Evolutionary conservation across 2,797 vertebrate species (phyloP).

Genomic region (Myoxocephalus aenaeus): DNA sequence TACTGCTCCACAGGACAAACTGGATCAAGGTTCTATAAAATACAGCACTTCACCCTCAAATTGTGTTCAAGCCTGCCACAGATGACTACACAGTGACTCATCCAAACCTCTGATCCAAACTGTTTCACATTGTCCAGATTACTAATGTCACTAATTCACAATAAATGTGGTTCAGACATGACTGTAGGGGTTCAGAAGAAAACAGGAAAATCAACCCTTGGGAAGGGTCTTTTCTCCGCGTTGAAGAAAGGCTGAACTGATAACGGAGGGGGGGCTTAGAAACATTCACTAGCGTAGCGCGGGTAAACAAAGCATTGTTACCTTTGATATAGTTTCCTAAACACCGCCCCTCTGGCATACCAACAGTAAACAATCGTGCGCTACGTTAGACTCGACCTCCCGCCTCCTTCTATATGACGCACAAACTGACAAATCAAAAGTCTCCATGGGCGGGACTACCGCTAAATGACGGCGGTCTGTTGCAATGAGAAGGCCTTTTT

Average conservation of each 20-base stretch:
- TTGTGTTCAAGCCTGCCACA: background rate
- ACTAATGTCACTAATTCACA: background rate
- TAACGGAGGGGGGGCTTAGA: too few relatives aligned
- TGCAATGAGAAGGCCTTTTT: conserved; percentile 69
- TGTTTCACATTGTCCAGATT: background rate
- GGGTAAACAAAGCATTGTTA: background rate
- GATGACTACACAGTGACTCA: conserved; percentile 15
- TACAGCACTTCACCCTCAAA: too few relatives aligned
- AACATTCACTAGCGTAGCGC: background rate
- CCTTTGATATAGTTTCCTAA: background rate
- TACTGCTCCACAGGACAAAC: background rate
- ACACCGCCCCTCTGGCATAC: conserved; percentile 20
- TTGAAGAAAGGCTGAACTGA: conserved; percentile 2
- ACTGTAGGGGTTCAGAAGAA: background rate
- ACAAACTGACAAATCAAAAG: conserved; percentile 49
- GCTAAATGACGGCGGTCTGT: conserved; percentile 68
- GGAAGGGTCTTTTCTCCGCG: conserved; percentile 9
- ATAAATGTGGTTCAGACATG: background rate
- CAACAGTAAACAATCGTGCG: background rate
- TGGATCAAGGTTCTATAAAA: background rate
- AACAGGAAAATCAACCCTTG: too few relatives aligned
- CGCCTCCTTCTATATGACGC: conserved; percentile 32
- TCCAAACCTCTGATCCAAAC: background rate
- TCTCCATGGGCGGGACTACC: conserved; percentile 18
- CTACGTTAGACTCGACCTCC: accelerated